Evolutionary conservation across 1,140 invertebrate genomes (phyloP).

Genomic region (Sitophilus oryzae): DNA sequence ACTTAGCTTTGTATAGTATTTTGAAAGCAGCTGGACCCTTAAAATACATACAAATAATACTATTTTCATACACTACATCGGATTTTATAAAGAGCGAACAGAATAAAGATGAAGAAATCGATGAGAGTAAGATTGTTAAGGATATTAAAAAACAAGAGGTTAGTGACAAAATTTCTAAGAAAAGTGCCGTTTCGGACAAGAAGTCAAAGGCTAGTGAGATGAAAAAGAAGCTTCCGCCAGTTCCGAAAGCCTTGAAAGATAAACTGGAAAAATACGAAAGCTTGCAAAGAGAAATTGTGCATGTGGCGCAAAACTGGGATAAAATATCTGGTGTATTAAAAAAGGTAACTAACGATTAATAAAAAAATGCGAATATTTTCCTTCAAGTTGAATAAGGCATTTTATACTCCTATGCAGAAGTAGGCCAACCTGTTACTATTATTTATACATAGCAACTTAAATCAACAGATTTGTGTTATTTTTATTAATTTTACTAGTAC

Average conservation of each 20-base stretch:
- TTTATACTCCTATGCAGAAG: no score
- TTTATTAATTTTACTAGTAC: no score
- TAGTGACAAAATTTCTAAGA: not conserved
- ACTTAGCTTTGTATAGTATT: conserved; percentile 24
- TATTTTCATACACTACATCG: conserved; percentile 24
- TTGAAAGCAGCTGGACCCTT: conserved; percentile 29
- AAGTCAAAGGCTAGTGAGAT: not conserved
- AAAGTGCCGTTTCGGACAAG: not conserved
- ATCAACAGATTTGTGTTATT: no score
- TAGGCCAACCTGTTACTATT: no score
- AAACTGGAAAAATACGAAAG: conserved; percentile 22
- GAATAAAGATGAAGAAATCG: not conserved
- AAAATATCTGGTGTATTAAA: conserved; percentile 10
- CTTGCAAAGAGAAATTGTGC: conserved; percentile 22
- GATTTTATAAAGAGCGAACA: not conserved
- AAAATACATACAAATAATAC: conserved; percentile 30
- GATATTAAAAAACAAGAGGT: not conserved
- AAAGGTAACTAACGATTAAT: conserved; percentile 10
- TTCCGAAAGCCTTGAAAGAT: conserved; percentile 24
- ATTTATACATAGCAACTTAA: no score
- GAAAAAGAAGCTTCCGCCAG: conserved; percentile 4
- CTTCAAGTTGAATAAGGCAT: no score
- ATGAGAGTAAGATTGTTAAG: not conserved
- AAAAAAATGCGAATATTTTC: no score
- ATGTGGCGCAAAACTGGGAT: conserved; percentile 34